Evolutionary conservation across 2,797 vertebrate genomes (phyloP), one percentile per base, ranked within the genome.

Genomic region (Geotrypetes seraphini): DNA sequence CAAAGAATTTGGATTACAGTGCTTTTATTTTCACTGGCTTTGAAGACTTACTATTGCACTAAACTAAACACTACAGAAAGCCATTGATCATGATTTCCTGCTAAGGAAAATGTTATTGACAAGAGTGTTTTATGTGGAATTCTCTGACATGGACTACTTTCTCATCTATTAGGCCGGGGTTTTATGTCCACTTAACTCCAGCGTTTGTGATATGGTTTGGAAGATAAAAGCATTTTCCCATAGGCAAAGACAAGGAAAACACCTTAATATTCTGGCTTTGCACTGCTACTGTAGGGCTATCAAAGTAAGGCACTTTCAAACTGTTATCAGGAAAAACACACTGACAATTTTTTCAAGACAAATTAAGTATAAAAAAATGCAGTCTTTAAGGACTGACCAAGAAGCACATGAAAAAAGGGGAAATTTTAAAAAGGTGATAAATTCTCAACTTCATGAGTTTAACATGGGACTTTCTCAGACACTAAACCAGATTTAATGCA

Each of bases 51-150:
- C 56, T 66, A 10, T 37, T 45, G 44, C 20, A 28, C 28, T 65
- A 63, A 71, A n/a, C n/a, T n/a, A n/a, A n/a, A 71, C 69, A 69
- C 46, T 44, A 47, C 31, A 59, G 31, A 63, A 39, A n/a, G 43
- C 34, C 42, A 71, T 33, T 65, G 67, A 63, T 71, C 64, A 52
- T 40, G 23, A 38, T 55, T 50, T 57, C 35, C 42, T 57, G 44
- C 47, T 56, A 56, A 64, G 38, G 54, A 47, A 34, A 25, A 61
- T 52, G 56, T 20, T 12, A 51, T 31, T 69, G 58, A 57, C 51
- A 40, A 22, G 10, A n/a, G 16, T 33, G 12, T 43, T 52, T 50
- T 59, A 26, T 36, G 16, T 32, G 45, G 19, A 28, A 50, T 34
- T 40, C 50, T 52, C 53, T 43, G 47, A 35, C 12, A 40, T 23